phyloP scores from a whole-genome alignment of 2,797 vertebrate genomes.

The Alauda arvensis region DNA sequence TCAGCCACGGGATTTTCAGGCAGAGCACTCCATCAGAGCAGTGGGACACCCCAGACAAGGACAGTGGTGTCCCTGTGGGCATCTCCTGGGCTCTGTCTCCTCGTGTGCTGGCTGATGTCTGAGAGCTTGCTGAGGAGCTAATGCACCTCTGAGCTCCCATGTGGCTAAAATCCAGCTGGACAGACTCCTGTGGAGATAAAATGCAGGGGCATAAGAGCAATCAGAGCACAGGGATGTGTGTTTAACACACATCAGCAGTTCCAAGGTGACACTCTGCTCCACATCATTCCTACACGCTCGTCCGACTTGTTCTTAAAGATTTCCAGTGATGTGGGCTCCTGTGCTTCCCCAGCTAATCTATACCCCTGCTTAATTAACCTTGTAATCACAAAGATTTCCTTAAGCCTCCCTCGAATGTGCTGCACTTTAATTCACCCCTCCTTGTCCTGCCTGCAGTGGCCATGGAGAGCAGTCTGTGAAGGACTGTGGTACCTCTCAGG shows the following conservation, averaged over 20 bases:
- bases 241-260: background rate
- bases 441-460: background rate
- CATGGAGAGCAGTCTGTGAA: background rate
- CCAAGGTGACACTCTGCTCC: slow-evolving; percentile 10
- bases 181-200: background rate
- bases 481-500: background rate
- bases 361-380: slow-evolving; percentile 21
- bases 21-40: rapidly evolving
- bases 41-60: background rate
- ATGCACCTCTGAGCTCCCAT: background rate
- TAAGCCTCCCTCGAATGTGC: background rate
- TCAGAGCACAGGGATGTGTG: background rate
- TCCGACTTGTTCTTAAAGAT: slow-evolving; percentile 4
- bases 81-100: background rate
- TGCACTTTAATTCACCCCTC: background rate
- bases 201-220: background rate
- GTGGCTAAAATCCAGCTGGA: slow-evolving; percentile 5
- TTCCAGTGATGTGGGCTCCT: background rate
- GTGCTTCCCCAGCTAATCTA: slow-evolving; percentile 1
- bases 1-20: background rate
- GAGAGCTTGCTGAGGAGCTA: background rate
- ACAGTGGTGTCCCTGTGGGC: background rate
- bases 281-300: background rate
- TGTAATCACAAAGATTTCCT: background rate
- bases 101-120: background rate